Base-by-base conservation (phyloP, 2,888 invertebrate genomes). In the Saturnia japonica region DNA sequence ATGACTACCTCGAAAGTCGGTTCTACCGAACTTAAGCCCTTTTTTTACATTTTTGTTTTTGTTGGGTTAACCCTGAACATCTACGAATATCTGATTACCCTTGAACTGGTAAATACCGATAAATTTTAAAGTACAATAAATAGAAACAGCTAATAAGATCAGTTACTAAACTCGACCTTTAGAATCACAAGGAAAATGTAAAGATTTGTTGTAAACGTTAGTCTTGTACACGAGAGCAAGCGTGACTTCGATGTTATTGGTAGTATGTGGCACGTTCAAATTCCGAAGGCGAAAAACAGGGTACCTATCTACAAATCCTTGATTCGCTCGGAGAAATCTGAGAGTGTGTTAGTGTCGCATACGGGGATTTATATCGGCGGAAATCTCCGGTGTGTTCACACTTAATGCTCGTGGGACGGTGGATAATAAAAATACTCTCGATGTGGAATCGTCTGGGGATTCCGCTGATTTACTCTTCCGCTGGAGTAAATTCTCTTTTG, bases 321-420 rank as follows among this genome's bases (percentile, higher is more conserved):
- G 87, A 86, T 88, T 89, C 87, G 86, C 85, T 82, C 76, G 77
- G 83, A 79, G 79, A 80, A 85, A 80, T 74, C 86, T 84, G 82
- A 83, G 86, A 81, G 84, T 81, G 85, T 86, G 84, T 82, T 84
- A 87, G 84, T 88, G 89, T 89, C 88, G 85, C 86, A 83, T 85
- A 82, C 85, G 83, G 83, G 87, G 90, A 91, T 91, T 91, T 91
- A 91, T 90, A 91, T 88, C 87, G 85, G 87, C 82, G 88, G 85
- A 88, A 89, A 90, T 89, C 88, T 88, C 88, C 83, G 85, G 83
- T 85, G 84, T 87, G 87, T 88, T 90, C 90, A 88, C 89, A 88
- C 87, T 88, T 87, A 82, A 86, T 83, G 87, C 85, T 81, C 84
- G 83, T 81, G 82, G 83, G 81, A 80, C 78, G 80, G 81, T 78